A percentile compares a stretch with the other conserved stretches of the same genome.
Evolutionary conservation across 2,113 vertebrate species (phyloP).

Genomic region (Cinclus mexicanus): DNA sequence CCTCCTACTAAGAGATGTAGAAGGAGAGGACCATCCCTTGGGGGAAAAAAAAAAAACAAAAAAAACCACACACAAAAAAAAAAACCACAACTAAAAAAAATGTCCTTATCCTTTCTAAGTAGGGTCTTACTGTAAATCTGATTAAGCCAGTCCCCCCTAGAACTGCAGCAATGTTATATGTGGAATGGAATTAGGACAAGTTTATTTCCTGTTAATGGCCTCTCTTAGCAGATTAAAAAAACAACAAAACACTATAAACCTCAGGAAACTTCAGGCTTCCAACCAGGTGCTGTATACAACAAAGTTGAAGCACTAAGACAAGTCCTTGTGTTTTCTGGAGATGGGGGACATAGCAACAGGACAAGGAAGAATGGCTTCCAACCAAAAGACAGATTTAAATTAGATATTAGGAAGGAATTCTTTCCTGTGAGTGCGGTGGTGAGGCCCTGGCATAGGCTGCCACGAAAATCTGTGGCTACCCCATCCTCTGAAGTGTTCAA

Average conservation of each 20-base stretch:
- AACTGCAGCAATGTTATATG: not conserved
- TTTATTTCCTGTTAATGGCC: not conserved
- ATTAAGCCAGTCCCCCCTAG: not conserved
- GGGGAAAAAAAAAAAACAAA: not conserved
- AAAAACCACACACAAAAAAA: too few relatives aligned
- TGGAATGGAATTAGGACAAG: not conserved
- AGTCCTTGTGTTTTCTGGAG: not conserved
- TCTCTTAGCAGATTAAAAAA: not conserved
- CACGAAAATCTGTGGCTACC: not conserved
- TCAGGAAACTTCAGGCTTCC: not conserved
- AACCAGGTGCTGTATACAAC: not conserved
- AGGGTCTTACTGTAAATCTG: not conserved
- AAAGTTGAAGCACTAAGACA: not conserved
- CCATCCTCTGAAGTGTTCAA: not conserved
- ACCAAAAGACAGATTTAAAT: not conserved
- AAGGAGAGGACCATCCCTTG: not conserved
- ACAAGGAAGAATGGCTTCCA: not conserved
- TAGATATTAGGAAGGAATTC: not conserved
- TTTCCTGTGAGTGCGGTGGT: not conserved
- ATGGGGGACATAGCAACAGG: not conserved
- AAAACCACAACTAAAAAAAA: not conserved
- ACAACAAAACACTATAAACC: not conserved
- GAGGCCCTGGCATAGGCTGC: not conserved
- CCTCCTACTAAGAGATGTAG: not conserved
- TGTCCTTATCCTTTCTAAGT: rapidly evolving